Evolutionary conservation across 1,140 invertebrate genomes (phyloP).

Genomic region (Leptinotarsa lineolata): DNA sequence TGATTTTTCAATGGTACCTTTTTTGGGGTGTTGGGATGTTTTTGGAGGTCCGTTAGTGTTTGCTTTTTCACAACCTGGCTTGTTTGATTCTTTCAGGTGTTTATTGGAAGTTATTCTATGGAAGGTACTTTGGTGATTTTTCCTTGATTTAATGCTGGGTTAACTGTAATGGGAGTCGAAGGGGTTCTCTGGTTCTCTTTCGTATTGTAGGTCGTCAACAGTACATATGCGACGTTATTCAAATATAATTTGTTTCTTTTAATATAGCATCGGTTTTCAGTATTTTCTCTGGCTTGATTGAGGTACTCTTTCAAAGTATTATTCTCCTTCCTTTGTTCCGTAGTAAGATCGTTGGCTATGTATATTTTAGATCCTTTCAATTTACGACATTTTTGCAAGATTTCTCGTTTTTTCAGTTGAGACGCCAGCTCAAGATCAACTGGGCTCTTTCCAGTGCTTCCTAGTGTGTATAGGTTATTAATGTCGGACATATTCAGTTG

Average conservation of each 20-base stretch:
- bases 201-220: not conserved
- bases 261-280: no score
- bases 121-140: no score
- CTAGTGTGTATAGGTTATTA: no score
- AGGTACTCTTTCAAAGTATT: not conserved
- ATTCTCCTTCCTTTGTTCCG: not conserved
- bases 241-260: not conserved
- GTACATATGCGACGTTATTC: not conserved
- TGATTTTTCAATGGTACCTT: not conserved
- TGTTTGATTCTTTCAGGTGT: no score
- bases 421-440: no score
- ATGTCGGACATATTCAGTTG: no score
- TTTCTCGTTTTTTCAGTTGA: no score
- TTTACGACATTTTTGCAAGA: no score
- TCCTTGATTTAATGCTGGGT: not conserved
- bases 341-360: not conserved
- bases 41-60: not conserved
- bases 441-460: no score
- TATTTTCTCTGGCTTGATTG: not conserved
- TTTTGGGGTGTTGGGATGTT: not conserved
- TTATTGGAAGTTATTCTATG: no score
- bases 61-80: not conserved
- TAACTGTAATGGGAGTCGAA: not conserved
- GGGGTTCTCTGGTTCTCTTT: not conserved
- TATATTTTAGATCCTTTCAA: no score